phyloP scores from a whole-genome alignment of 2,888 invertebrate species.

The Hesperia comma region DNA sequence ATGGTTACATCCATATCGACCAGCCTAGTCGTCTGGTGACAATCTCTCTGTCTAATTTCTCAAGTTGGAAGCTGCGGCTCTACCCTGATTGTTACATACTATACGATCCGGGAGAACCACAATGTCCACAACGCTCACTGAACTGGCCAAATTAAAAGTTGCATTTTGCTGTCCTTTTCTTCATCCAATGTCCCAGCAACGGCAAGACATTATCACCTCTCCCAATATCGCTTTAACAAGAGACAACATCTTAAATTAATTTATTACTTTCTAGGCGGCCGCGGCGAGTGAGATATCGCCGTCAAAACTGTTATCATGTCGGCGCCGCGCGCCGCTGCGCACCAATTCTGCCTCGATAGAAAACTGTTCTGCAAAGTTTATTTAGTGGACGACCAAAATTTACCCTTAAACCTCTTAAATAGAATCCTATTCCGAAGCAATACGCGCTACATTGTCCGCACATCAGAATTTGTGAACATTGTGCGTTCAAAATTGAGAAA shows the following conservation, averaged over 20 bases:
- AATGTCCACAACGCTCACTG: no score
- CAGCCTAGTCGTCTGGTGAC: no score
- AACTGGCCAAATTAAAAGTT: no score
- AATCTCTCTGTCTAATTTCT: no score
- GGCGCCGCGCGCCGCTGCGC: neutral
- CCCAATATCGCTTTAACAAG: neutral
- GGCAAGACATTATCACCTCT: neutral
- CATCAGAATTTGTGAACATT: neutral
- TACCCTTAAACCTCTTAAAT: neutral
- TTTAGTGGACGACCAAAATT: neutral
- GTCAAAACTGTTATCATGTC: constrained; percentile 7
- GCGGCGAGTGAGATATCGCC: constrained; percentile 5
- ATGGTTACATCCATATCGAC: no score
- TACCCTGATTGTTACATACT: no score
- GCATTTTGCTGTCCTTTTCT: no score
- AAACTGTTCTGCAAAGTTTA: constrained; percentile 14
- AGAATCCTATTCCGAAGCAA: neutral
- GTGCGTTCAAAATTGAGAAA: constrained; percentile 18
- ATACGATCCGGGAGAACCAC: no score
- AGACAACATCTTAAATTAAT: constrained; percentile 7
- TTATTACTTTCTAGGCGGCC: neutral
- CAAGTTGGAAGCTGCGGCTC: no score
- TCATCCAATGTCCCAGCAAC: no score
- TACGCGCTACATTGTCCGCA: neutral
- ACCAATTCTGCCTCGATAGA: neutral